A percentile compares a stretch with the other conserved stretches of the same genome.
These are phyloP conservation scores for Halictus rubicundus DNA, from an alignment of 1,140 invertebrate genomes.

Conservation along the genomic window DNA sequence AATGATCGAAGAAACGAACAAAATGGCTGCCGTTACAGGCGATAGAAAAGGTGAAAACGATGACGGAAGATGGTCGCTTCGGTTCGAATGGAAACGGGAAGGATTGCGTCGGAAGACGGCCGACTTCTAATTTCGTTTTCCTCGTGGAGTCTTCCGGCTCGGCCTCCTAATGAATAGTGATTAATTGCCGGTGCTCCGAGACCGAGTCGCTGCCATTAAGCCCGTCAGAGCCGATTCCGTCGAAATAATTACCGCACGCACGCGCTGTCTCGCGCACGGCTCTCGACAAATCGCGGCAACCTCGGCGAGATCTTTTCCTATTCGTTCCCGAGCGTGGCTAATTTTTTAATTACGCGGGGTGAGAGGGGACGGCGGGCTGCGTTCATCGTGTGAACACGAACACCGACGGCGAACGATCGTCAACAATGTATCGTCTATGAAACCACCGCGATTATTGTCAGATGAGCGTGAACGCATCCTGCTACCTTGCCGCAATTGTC, in stretches of 20 bases:
- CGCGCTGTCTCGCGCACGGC: constrained; percentile 25
- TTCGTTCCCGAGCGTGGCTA: constrained; percentile 57
- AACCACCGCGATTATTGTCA: neutral
- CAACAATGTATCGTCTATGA: constrained; percentile 54
- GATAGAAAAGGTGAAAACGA: neutral
- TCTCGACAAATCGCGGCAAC: constrained; percentile 41
- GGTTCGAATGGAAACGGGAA: constrained; percentile 53
- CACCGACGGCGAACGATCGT: constrained; percentile 18
- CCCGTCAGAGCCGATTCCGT: constrained; percentile 70
- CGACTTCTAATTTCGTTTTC: constrained; percentile 69
- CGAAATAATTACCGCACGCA: constrained; percentile 68
- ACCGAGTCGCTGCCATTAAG: constrained; percentile 69
- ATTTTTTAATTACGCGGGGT: constrained; percentile 63
- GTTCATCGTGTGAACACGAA: constrained; percentile 42
- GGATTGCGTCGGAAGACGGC: constrained; percentile 52
- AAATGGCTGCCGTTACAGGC: neutral
- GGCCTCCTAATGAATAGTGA: constrained; percentile 70
- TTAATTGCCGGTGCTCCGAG: constrained; percentile 70
- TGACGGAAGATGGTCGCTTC: neutral
- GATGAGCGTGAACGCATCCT: neutral
- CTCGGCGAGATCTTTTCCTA: constrained; percentile 37
- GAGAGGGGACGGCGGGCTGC: neutral
- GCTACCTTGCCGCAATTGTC: no score
- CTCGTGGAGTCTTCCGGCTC: constrained; percentile 63
- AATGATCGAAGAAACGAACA: no score